Evolutionary conservation across 2,888 invertebrate genomes (phyloP).

Genomic region (Caenorhabditis sinica): DNA sequence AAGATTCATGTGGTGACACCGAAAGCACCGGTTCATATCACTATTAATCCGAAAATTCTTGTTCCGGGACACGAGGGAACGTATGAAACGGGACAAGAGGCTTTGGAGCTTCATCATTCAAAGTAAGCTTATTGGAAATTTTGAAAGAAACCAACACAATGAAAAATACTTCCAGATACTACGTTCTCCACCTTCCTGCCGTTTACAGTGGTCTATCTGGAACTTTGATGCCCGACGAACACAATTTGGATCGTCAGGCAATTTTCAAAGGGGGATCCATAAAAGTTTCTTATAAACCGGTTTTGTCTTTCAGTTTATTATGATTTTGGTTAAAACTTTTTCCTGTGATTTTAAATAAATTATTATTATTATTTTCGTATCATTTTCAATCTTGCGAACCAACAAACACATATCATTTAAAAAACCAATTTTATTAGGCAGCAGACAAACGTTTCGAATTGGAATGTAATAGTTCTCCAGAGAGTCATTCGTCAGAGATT

Average conservation of each 20-base stretch:
- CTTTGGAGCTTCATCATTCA: constrained; percentile 75
- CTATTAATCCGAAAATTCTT: constrained; percentile 90
- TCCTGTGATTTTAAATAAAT: too few species aligned
- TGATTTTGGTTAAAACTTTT: too few species aligned
- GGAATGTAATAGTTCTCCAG: too few species aligned
- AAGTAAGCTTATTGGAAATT: too few species aligned
- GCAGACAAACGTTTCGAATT: too few species aligned
- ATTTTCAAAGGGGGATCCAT: constrained; percentile 54
- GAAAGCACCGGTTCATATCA: constrained; percentile 93
- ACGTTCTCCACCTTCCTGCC: constrained; percentile 77
- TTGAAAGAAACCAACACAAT: too few species aligned
- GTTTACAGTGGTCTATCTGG: constrained; percentile 75
- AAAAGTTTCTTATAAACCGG: constrained; percentile 61
- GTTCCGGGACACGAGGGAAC: constrained; percentile 65
- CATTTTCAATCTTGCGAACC: too few species aligned
- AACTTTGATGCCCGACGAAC: constrained; percentile 56
- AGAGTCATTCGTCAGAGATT: too few species aligned
- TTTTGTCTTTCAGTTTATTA: constrained; percentile 52
- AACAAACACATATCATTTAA: too few species aligned
- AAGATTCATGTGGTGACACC: constrained; percentile 92
- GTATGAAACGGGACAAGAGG: constrained; percentile 75
- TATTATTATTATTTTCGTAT: too few species aligned
- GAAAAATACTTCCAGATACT: constrained; percentile 41
- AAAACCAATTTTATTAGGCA: too few species aligned
- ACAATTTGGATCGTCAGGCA: constrained; percentile 52